Conservation (phyloP, 2,888 invertebrate species). For the Tiliacea aurago region DNA sequence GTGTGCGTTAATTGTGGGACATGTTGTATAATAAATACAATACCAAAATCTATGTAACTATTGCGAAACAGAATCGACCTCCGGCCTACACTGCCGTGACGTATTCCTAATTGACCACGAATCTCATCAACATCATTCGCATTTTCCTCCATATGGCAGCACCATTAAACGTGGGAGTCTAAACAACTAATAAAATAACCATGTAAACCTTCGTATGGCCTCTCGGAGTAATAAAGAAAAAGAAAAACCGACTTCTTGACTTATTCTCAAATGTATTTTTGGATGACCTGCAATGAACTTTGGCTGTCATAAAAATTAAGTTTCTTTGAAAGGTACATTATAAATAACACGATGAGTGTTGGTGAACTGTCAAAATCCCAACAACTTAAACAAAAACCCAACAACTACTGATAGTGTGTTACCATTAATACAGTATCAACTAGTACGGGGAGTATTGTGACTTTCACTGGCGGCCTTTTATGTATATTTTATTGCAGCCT, state of each 20-base stretch:
- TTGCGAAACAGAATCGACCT: background rate
- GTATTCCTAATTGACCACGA: constrained; percentile 21
- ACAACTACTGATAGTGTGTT: too few species aligned
- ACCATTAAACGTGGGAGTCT: constrained; percentile 27
- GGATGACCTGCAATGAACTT: constrained; percentile 30
- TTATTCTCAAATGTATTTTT: constrained; percentile 26
- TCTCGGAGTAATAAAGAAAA: constrained; percentile 7
- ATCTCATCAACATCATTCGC: constrained; percentile 18
- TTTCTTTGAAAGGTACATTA: background rate
- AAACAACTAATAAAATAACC: constrained; percentile 13
- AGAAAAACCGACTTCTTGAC: constrained; percentile 11
- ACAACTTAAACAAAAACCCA: too few species aligned
- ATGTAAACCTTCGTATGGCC: constrained; percentile 40
- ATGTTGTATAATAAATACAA: too few species aligned
- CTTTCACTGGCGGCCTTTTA: too few species aligned
- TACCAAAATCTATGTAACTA: background rate
- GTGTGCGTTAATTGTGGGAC: too few species aligned
- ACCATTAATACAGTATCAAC: too few species aligned
- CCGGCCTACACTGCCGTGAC: constrained; percentile 5
- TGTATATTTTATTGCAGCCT: too few species aligned
- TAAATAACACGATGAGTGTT: too few species aligned
- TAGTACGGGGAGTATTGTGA: too few species aligned
- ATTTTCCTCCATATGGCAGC: constrained; percentile 25
- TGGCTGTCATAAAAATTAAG: background rate
- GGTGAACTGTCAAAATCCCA: too few species aligned